Evolutionary conservation across 2,797 vertebrate genomes (phyloP).

Genomic region (Sebastes trivittatus): DNA sequence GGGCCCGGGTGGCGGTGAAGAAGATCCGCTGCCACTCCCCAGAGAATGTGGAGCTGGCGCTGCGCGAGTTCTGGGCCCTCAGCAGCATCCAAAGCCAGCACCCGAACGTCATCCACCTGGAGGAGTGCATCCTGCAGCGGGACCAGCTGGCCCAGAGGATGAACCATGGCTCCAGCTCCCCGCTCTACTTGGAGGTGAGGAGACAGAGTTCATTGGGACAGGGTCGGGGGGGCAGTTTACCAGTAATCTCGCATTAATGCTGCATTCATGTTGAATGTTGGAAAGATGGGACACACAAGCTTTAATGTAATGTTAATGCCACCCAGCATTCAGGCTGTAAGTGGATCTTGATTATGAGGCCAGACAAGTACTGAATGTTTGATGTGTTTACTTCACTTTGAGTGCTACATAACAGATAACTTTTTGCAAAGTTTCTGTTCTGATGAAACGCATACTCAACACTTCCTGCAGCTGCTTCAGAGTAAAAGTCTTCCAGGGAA

Average conservation of each 20-base stretch:
- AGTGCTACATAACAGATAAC: background rate
- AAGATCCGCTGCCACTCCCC: slow-evolving; percentile 98
- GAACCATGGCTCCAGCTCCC: slow-evolving; percentile 93
- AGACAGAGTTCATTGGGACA: background rate
- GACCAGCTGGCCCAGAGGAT: slow-evolving; percentile 95
- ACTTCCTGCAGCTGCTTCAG: background rate
- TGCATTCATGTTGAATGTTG: background rate
- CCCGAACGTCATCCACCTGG: slow-evolving; percentile 97
- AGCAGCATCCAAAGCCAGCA: slow-evolving; percentile 99
- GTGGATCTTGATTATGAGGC: background rate
- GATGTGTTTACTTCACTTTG: background rate
- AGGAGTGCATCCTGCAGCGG: slow-evolving; percentile 96
- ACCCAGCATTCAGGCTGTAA: background rate
- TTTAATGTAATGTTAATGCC: background rate
- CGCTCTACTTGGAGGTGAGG: slow-evolving; percentile 93
- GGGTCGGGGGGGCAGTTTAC: background rate
- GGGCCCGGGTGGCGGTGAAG: slow-evolving; percentile 93
- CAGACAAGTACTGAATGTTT: background rate
- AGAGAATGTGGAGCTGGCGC: slow-evolving; percentile 96
- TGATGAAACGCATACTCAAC: background rate
- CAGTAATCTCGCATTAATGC: background rate
- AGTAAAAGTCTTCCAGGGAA: background rate
- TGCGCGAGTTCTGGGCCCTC: slow-evolving; percentile 97
- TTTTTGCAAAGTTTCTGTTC: background rate
- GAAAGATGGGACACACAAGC: background rate